Conservation (phyloP, 2,113 vertebrate species). For the Oreochromis niloticus region DNA sequence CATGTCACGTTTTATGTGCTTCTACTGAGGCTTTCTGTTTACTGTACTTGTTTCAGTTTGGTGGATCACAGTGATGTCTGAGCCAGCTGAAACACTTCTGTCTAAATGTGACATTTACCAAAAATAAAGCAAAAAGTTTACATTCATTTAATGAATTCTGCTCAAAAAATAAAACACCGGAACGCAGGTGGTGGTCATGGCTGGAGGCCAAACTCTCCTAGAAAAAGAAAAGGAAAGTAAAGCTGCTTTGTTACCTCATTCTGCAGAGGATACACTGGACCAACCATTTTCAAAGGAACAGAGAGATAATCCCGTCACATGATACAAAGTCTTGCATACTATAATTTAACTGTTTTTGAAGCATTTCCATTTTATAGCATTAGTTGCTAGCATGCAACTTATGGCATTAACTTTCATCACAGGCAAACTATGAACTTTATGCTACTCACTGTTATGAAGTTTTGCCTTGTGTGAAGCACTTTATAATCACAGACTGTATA, state of each 20-base stretch:
- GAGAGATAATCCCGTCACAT: rapidly evolving
- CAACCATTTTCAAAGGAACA: background rate
- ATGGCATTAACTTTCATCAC: background rate
- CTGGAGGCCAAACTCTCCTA: background rate
- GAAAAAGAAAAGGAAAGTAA: background rate
- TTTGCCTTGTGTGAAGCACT: background rate
- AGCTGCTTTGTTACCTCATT: background rate
- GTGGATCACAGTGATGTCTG: background rate
- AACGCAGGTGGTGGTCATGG: rapidly evolving
- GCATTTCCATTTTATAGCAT: background rate
- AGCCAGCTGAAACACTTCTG: background rate
- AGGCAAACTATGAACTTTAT: background rate
- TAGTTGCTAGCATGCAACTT: background rate
- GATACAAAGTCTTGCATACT: background rate
- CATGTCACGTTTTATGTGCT: background rate
- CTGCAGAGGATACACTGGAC: background rate
- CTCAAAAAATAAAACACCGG: background rate
- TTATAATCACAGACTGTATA: background rate
- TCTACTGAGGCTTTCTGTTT: background rate
- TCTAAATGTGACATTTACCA: background rate
- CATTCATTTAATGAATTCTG: background rate
- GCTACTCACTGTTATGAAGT: background rate
- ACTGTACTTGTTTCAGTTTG: background rate
- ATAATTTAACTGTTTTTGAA: background rate
- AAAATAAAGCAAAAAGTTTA: background rate